phyloP scores from a whole-genome alignment of 2,797 vertebrate species.

The Falco novaeseelandiae region DNA sequence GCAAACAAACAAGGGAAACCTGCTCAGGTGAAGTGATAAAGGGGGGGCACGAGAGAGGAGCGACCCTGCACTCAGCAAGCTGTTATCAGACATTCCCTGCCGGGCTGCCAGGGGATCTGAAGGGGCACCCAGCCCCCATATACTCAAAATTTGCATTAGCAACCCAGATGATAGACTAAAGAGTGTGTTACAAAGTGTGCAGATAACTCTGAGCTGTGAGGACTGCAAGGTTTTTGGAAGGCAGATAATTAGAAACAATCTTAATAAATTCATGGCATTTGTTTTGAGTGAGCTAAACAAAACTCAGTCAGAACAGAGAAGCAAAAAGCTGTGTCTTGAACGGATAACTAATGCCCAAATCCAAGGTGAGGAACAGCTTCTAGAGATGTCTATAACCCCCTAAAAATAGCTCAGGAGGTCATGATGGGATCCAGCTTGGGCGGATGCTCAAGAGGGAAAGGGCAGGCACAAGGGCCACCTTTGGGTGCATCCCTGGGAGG shows the following conservation, averaged over 20 bases:
- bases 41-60: background rate
- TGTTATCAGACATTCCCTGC: background rate
- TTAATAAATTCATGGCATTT: background rate
- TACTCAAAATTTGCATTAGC: background rate
- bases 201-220: background rate
- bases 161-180: background rate
- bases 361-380: background rate
- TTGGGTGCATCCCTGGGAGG: background rate
- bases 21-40: background rate
- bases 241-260: background rate
- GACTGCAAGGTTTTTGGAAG: background rate
- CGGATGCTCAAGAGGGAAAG: background rate
- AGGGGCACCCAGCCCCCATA: rapidly evolving
- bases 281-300: background rate
- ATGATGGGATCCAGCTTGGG: background rate
- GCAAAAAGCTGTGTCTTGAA: background rate
- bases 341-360: background rate
- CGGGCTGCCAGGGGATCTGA: background rate
- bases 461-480: background rate
- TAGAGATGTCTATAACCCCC: background rate
- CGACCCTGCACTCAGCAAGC: background rate
- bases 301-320: background rate
- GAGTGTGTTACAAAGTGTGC: background rate
- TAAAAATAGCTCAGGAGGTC: background rate
- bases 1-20: background rate